Conservation (phyloP, 2,797 vertebrate species). For the Sphenopsis melanotis region DNA sequence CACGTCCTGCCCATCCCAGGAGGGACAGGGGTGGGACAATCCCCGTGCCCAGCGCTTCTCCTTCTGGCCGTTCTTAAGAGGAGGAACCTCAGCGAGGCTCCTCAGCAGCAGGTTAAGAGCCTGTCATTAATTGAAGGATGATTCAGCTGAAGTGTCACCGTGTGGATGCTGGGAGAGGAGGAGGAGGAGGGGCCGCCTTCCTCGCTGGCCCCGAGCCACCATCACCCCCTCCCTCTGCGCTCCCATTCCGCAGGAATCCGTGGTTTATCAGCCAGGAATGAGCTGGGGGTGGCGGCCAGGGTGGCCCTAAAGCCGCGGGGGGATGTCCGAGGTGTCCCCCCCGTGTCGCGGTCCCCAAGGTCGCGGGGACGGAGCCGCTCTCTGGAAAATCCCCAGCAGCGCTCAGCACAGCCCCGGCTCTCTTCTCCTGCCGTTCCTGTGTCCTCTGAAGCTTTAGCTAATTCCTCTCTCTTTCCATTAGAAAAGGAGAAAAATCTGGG, state of each 20-base stretch:
- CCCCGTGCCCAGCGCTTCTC: fast-evolving
- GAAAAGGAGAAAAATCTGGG: not conserved
- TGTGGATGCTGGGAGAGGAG: not conserved
- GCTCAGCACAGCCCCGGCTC: not conserved
- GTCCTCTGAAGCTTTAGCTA: not conserved
- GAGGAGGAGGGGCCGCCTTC: not conserved
- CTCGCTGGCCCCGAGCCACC: not conserved
- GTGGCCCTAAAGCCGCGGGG: fast-evolving
- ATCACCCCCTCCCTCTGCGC: not conserved
- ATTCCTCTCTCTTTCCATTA: not conserved
- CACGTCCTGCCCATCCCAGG: not conserved
- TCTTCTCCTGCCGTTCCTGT: fast-evolving
- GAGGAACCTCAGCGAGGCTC: not conserved
- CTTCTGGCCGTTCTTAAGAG: not conserved
- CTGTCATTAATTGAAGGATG: not conserved
- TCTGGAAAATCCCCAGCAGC: not conserved
- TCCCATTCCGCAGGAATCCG: fast-evolving
- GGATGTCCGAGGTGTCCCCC: fast-evolving
- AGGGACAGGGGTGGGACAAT: not conserved
- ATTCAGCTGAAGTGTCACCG: not conserved
- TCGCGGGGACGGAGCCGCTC: not conserved
- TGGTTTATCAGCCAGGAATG: fast-evolving
- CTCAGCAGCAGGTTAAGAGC: not conserved
- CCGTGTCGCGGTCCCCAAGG: not conserved
- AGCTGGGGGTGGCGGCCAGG: not conserved